Conservation (phyloP, 2,888 invertebrate species). For the Mimas tiliae region DNA sequence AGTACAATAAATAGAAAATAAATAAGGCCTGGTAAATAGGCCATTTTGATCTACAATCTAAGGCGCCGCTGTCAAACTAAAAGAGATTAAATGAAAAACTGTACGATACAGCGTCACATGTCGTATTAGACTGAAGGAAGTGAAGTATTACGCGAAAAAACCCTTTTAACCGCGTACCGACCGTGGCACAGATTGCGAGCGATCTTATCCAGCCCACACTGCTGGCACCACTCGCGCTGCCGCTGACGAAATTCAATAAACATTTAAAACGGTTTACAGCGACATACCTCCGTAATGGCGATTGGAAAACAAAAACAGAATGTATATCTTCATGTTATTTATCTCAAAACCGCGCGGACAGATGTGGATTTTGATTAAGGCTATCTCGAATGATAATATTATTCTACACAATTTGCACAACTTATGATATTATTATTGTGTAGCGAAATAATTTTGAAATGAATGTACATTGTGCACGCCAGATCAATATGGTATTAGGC, state of each 20-base stretch:
- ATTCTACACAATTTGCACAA: too few relatives aligned
- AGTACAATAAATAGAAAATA: slow-evolving; percentile 19
- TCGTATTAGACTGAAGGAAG: slow-evolving; percentile 56
- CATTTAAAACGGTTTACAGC: slow-evolving; percentile 61
- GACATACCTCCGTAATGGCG: slow-evolving; percentile 42
- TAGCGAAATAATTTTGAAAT: slow-evolving; percentile 4
- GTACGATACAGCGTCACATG: slow-evolving; percentile 47
- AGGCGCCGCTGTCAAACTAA: slow-evolving; percentile 39
- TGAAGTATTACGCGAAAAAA: slow-evolving; percentile 53
- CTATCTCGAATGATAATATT: slow-evolving; percentile 15
- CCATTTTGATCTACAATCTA: slow-evolving; percentile 14
- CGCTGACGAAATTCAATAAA: slow-evolving; percentile 52
- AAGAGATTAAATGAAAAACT: slow-evolving; percentile 43
- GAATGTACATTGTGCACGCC: not conserved
- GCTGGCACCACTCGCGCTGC: slow-evolving; percentile 58
- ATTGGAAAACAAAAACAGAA: slow-evolving; percentile 26
- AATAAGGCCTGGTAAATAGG: slow-evolving; percentile 21
- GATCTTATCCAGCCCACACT: slow-evolving; percentile 66
- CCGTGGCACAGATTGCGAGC: slow-evolving; percentile 68
- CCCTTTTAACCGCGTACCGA: slow-evolving; percentile 42
- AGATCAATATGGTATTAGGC: not conserved
- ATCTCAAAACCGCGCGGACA: slow-evolving; percentile 1
- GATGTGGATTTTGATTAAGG: slow-evolving; percentile 15
- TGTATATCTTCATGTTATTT: slow-evolving; percentile 23
- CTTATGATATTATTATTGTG: not conserved